Conservation (phyloP, 2,113 vertebrate genomes). For the Crotalus viridis region DNA sequence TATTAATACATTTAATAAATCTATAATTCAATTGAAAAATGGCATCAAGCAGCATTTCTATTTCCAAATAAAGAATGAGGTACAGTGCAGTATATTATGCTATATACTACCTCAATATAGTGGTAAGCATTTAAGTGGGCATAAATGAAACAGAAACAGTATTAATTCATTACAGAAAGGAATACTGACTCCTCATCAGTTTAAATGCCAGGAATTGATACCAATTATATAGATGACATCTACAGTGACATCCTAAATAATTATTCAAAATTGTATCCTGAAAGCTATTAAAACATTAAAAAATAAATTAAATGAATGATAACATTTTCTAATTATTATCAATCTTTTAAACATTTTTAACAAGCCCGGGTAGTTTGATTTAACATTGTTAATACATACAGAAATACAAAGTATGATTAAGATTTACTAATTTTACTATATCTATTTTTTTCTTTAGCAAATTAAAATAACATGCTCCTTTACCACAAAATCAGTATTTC, state of each 20-base stretch:
- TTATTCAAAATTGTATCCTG: background rate
- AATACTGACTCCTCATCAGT: background rate
- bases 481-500: constrained; percentile 30
- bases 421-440: background rate
- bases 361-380: background rate
- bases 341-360: background rate
- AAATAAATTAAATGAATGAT: background rate
- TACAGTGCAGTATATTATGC: background rate
- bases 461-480: constrained; percentile 21
- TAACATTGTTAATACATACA: background rate
- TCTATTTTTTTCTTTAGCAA: constrained; percentile 11
- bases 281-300: background rate
- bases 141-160: constrained; percentile 20
- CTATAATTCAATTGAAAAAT: background rate
- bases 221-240: background rate
- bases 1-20: constrained; percentile 18
- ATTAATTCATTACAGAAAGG: accelerated
- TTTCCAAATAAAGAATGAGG: constrained; percentile 29
- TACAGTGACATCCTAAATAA: constrained; percentile 21
- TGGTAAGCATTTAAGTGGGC: constrained; percentile 22
- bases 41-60: background rate
- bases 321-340: constrained; percentile 6
- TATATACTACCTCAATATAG: background rate
- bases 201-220: background rate
- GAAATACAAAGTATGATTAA: background rate